Conservation (phyloP, 2,888 invertebrate species). For the Athalia cordata region DNA sequence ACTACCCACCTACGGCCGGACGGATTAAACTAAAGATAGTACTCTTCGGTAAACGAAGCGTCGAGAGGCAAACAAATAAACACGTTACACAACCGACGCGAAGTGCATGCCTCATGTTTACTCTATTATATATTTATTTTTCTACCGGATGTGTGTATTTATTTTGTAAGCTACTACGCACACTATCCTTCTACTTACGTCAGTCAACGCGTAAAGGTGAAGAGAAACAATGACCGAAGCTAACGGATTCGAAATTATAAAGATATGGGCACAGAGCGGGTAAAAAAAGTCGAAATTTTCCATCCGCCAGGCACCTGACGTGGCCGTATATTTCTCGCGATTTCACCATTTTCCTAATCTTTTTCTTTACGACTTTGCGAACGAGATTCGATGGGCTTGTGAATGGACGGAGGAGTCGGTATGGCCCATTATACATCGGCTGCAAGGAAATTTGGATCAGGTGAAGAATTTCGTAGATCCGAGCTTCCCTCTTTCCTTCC, state of each 20-base stretch:
- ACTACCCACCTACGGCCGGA: not conserved
- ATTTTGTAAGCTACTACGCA: slow-evolving; percentile 12
- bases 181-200: not conserved
- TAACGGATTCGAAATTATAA: no score
- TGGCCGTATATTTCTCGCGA: no score
- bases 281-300: no score
- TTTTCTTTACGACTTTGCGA: no score
- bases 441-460: not conserved
- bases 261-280: no score
- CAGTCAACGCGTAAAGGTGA: not conserved
- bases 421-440: not conserved
- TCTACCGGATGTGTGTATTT: slow-evolving; percentile 30
- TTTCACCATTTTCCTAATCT: no score
- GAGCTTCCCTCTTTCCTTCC: not conserved
- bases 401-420: no score
- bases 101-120: slow-evolving; percentile 12
- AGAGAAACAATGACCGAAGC: not conserved
- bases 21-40: slow-evolving; percentile 28
- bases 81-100: slow-evolving; percentile 12
- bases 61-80: slow-evolving; percentile 34
- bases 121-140: slow-evolving; percentile 35
- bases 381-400: no score
- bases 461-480: slow-evolving; percentile 6
- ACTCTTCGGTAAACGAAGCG: not conserved
- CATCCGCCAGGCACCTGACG: no score